A percentile compares a stretch with the other conserved stretches of the same genome.
These are phyloP conservation scores for Luehdorfia chinensis DNA, from an alignment of 1,140 invertebrate genomes.

Conservation along the genomic window DNA sequence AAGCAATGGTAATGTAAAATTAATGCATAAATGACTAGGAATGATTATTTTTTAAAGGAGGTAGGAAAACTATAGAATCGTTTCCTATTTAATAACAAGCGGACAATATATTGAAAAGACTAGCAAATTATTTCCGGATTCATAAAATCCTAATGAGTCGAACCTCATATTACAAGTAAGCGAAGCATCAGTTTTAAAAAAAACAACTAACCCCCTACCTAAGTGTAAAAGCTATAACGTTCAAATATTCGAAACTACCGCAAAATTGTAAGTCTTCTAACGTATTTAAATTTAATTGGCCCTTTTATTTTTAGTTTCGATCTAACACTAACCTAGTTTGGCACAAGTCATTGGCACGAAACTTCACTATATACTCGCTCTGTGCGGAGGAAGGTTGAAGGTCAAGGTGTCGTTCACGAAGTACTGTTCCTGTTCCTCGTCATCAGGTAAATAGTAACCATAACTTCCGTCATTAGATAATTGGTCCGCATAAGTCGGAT, in stretches of 20 bases:
- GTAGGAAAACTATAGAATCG: too few species aligned
- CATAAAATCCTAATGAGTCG: too few species aligned
- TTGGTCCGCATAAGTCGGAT: slow-evolving; percentile 39
- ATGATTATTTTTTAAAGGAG: too few species aligned
- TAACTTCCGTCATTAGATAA: slow-evolving; percentile 71
- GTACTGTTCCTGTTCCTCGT: slow-evolving; percentile 60
- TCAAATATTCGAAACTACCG: slow-evolving; percentile 35
- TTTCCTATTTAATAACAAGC: too few species aligned
- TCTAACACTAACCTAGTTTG: slow-evolving; percentile 39
- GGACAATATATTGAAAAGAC: too few species aligned
- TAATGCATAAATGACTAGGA: too few species aligned
- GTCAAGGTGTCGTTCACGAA: slow-evolving; percentile 71
- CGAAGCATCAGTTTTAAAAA: slow-evolving; percentile 38
- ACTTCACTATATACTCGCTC: slow-evolving; percentile 65
- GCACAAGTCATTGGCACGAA: slow-evolving; percentile 29
- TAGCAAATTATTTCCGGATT: too few species aligned
- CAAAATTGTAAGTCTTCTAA: slow-evolving; percentile 37
- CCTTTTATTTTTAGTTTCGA: slow-evolving; percentile 42
- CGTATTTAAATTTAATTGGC: slow-evolving; percentile 60
- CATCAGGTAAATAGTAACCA: slow-evolving; percentile 68
- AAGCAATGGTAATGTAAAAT: too few species aligned
- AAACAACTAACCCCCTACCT: slow-evolving; percentile 36
- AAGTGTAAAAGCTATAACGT: slow-evolving; percentile 65
- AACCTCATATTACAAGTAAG: slow-evolving; percentile 38
- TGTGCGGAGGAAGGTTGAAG: slow-evolving; percentile 60